These are phyloP conservation scores for Alloscopus bannaensis DNA, from an alignment of 2,888 invertebrate species.

Conservation along the genomic window DNA sequence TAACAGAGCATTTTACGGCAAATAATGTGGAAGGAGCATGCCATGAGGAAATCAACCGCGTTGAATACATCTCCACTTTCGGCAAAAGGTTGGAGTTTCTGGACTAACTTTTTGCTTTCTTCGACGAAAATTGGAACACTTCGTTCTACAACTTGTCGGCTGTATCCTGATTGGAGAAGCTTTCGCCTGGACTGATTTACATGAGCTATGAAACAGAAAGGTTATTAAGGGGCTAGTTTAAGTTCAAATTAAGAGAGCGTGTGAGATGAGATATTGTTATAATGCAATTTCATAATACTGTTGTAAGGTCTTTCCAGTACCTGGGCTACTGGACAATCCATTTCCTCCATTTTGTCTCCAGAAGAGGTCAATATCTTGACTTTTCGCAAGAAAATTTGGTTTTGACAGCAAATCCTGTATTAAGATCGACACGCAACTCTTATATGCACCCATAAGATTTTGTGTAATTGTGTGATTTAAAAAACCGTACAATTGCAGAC, in stretches of 20 bases:
- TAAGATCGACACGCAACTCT: not conserved
- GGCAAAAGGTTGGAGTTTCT: conserved; percentile 12
- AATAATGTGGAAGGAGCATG: conserved; percentile 26
- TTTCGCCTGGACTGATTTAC: conserved; percentile 17
- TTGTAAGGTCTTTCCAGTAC: too few species aligned
- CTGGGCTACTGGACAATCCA: conserved; percentile 23
- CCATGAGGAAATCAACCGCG: not conserved
- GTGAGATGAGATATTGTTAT: too few species aligned
- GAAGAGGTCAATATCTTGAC: conserved; percentile 34
- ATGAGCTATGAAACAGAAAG: conserved; percentile 21
- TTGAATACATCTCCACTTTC: conserved; percentile 21
- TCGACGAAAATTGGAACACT: conserved; percentile 25
- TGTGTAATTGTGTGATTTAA: not conserved
- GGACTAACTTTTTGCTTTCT: conserved; percentile 12
- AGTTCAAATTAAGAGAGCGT: too few species aligned
- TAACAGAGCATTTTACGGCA: conserved; percentile 32
- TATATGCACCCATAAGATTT: too few species aligned
- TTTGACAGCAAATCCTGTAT: conserved; percentile 44
- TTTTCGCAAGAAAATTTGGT: conserved; percentile 33
- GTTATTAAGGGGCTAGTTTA: not conserved
- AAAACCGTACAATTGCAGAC: conserved; percentile 17
- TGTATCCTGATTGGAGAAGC: conserved; percentile 29
- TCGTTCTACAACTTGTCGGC: conserved; percentile 27
- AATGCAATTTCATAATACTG: too few species aligned
- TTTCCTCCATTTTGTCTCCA: conserved; percentile 32